A percentile compares a stretch with the other conserved stretches of the same genome.
phyloP scores from a whole-genome alignment of 2,888 invertebrate species.

The Sinodicranocentrus sp. region DNA sequence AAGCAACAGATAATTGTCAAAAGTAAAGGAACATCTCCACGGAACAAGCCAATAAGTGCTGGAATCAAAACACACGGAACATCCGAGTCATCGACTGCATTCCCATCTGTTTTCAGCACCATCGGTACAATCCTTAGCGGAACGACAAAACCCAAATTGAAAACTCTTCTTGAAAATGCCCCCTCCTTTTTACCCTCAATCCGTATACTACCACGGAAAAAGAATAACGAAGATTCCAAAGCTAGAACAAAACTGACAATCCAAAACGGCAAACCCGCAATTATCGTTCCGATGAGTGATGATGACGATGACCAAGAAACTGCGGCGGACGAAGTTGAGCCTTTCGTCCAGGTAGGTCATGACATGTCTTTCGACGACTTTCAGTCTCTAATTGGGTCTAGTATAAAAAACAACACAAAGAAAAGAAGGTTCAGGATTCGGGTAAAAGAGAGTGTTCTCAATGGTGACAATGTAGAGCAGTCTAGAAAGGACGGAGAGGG shows the following conservation, averaged over 20 bases:
- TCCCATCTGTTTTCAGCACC: constrained; percentile 50
- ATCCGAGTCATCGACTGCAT: constrained; percentile 43
- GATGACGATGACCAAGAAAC: constrained; percentile 33
- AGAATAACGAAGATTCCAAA: constrained; percentile 16
- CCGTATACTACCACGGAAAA: constrained; percentile 53
- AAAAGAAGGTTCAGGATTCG: constrained; percentile 31
- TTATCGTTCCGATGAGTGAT: constrained; percentile 20
- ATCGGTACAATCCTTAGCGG: constrained; percentile 50
- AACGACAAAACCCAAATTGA: constrained; percentile 48
- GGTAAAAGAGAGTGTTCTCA: constrained; percentile 46
- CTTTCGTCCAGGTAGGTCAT: constrained; percentile 71
- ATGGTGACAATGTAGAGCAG: constrained; percentile 3
- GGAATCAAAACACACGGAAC: no score
- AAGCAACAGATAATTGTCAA: constrained; percentile 40
- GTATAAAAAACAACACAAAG: constrained; percentile 33
- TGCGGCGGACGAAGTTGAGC: constrained; percentile 42
- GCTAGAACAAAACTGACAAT: constrained; percentile 55
- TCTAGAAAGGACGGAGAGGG: constrained; percentile 45
- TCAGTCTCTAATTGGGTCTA: constrained; percentile 46
- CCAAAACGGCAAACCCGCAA: constrained; percentile 63
- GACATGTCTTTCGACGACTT: constrained; percentile 73
- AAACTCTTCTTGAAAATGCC: constrained; percentile 38
- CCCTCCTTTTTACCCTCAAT: constrained; percentile 49
- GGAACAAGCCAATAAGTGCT: neutral
- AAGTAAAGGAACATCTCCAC: constrained; percentile 24